Percentiles rank a stretch among this genome's conserved stretches.
phyloP scores from a whole-genome alignment of 2,113 vertebrate species.

The Phrynosoma platyrhinos region DNA sequence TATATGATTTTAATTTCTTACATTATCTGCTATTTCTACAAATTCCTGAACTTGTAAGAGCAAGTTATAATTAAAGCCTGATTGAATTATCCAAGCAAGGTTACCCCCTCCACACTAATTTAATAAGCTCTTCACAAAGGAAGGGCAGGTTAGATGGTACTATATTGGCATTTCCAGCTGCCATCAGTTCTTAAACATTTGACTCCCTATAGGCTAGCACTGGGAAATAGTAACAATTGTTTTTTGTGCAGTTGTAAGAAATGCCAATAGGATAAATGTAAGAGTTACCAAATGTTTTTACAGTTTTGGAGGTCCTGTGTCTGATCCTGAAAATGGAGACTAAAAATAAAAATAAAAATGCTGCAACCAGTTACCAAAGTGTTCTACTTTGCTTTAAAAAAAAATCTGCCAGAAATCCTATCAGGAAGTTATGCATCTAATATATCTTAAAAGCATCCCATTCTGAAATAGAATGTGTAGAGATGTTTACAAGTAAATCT shows the following conservation, averaged over 20 bases:
- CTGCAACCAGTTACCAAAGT: neutral
- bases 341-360: neutral
- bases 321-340: neutral
- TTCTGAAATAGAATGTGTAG: neutral
- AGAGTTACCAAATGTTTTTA: constrained; percentile 29
- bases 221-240: neutral
- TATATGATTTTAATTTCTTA: constrained; percentile 7
- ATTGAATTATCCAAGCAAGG: neutral
- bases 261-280: neutral
- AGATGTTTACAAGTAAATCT: neutral
- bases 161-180: neutral
- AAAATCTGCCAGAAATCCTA: neutral
- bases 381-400: neutral
- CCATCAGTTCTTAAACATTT: neutral
- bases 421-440: constrained; percentile 14
- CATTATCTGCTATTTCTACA: constrained; percentile 9
- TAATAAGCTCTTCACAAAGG: constrained; percentile 1
- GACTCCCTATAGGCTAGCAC: neutral
- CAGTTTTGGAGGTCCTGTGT: neutral
- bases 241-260: neutral
- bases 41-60: constrained; percentile 15
- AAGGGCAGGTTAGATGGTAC: neutral
- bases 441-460: neutral
- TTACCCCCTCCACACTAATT: neutral
- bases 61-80: constrained; percentile 10